These are phyloP conservation scores for Sphaeridia pumilis DNA, from an alignment of 2,888 invertebrate species.

Conservation along the genomic window DNA sequence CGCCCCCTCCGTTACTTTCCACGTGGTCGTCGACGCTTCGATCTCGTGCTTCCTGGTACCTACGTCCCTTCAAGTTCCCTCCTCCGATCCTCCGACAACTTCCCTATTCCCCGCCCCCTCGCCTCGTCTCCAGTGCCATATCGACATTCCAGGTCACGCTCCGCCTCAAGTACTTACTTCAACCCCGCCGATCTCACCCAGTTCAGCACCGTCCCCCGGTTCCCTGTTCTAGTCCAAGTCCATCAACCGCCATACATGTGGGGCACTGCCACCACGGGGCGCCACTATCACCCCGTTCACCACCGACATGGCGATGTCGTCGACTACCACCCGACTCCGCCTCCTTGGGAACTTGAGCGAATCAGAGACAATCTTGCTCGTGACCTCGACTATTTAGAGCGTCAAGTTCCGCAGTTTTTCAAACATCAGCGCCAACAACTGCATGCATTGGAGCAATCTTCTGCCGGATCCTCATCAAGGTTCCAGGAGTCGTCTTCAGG, in stretches of 20 bases:
- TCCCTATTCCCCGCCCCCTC: conserved; percentile 30
- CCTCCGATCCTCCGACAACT: conserved; percentile 29
- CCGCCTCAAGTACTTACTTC: conserved; percentile 31
- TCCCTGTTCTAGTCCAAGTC: conserved; percentile 37
- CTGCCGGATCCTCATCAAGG: conserved; percentile 26
- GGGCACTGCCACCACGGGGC: conserved; percentile 36
- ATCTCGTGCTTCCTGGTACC: conserved; percentile 36
- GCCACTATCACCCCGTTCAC: conserved; percentile 31
- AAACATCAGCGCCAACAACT: conserved; percentile 13
- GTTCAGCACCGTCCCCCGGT: conserved; percentile 33
- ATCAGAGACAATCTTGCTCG: conserved; percentile 35
- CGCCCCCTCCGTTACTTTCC: conserved; percentile 35
- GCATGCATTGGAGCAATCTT: conserved; percentile 23
- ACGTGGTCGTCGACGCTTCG: conserved; percentile 35
- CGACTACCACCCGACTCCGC: conserved; percentile 35
- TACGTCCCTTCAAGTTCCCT: conserved; percentile 35
- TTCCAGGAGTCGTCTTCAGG: conserved; percentile 35
- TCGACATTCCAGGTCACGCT: conserved; percentile 33
- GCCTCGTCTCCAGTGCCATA: conserved; percentile 35
- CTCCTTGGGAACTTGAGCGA: conserved; percentile 36
- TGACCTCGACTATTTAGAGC: conserved; percentile 36
- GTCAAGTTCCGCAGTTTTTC: conserved; percentile 35
- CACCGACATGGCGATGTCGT: conserved; percentile 16
- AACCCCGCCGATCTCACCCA: conserved; percentile 29
- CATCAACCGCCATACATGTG: conserved; percentile 36